These are phyloP conservation scores for Pyrgilauda ruficollis DNA, from an alignment of 2,113 vertebrate species.

Conservation along the genomic window DNA sequence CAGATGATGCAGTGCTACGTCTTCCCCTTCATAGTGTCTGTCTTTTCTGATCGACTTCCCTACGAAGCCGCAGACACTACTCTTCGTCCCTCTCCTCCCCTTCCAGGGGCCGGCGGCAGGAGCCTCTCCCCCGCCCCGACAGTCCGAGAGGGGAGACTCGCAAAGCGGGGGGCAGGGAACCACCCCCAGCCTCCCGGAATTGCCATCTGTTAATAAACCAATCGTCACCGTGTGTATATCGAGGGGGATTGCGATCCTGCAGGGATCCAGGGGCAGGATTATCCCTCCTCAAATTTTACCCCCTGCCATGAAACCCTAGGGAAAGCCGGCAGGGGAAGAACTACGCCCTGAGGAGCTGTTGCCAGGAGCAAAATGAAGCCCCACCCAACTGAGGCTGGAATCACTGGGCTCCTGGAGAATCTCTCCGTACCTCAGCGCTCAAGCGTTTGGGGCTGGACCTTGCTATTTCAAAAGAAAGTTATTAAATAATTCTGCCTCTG, in stretches of 20 bases:
- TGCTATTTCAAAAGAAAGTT: background rate
- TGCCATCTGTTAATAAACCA: background rate
- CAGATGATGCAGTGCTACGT: background rate
- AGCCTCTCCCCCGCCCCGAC: background rate
- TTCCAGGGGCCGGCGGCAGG: background rate
- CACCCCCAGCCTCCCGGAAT: background rate
- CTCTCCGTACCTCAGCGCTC: too few species aligned
- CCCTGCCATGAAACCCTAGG: background rate
- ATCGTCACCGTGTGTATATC: too few species aligned
- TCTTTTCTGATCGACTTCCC: background rate
- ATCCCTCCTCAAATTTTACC: accelerated
- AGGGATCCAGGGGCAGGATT: background rate
- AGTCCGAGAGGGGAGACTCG: background rate
- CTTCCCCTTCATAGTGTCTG: accelerated
- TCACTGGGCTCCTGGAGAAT: background rate
- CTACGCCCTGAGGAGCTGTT: background rate
- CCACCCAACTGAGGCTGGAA: background rate
- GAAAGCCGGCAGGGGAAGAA: background rate
- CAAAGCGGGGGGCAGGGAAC: background rate
- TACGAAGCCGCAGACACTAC: background rate
- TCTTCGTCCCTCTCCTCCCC: background rate
- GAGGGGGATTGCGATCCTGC: background rate
- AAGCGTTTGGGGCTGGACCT: accelerated
- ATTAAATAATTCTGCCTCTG: background rate
- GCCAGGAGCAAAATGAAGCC: background rate